Percentiles rank a stretch among this genome's conserved stretches.
phyloP scores from a whole-genome alignment of 2,888 invertebrate genomes.

The Clunio marinus region DNA sequence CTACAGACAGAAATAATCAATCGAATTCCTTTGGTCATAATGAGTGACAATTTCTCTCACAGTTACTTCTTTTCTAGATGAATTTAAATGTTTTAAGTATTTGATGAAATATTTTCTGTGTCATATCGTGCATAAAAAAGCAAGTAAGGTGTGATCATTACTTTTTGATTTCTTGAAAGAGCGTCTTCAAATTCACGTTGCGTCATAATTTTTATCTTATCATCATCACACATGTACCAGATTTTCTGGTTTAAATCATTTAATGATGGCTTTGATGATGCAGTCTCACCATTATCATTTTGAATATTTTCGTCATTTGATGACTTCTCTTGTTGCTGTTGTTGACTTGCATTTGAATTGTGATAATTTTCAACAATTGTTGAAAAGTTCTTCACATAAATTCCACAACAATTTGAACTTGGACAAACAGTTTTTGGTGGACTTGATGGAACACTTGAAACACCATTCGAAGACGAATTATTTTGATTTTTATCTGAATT shows the following conservation, averaged over 20 bases:
- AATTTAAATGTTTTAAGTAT: too few species aligned
- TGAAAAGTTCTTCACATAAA: constrained; percentile 46
- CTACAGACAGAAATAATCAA: too few species aligned
- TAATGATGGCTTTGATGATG: constrained; percentile 34
- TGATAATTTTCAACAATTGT: constrained; percentile 31
- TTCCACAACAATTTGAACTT: constrained; percentile 59
- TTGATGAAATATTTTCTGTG: too few species aligned
- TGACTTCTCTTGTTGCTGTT: constrained; percentile 2
- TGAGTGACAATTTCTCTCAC: too few species aligned
- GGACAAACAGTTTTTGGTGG: constrained; percentile 49
- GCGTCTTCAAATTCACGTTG: constrained; percentile 74
- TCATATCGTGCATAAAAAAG: constrained; percentile 73
- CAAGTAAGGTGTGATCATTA: constrained; percentile 80
- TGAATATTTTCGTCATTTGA: not conserved
- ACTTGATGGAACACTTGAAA: constrained; percentile 41
- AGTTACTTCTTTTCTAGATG: too few species aligned
- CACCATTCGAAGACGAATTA: constrained; percentile 38
- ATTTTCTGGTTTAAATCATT: constrained; percentile 47
- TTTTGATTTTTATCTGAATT: constrained; percentile 40
- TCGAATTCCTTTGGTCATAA: too few species aligned
- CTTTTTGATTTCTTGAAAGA: constrained; percentile 66
- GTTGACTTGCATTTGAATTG: constrained; percentile 37
- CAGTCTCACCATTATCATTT: constrained; percentile 39
- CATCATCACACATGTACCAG: constrained; percentile 88
- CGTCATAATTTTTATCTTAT: constrained; percentile 73